Base-by-base conservation (phyloP, 2,113 vertebrate species). In the Prochilodus magdalenae region DNA sequence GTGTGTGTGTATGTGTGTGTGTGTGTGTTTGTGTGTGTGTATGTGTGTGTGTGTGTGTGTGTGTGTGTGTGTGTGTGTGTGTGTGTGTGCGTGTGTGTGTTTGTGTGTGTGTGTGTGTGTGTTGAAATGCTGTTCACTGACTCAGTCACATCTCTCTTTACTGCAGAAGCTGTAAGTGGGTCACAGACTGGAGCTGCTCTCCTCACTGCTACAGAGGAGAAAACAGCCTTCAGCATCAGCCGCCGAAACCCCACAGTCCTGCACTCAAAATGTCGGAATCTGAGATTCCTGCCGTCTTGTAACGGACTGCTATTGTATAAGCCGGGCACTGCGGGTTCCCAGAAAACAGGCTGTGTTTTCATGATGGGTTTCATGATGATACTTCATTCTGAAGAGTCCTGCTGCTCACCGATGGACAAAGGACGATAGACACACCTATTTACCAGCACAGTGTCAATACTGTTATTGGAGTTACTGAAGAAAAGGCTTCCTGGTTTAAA, bases 131-230 rank as follows among this genome's bases (percentile, higher is more conserved):
- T 79, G 36, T 71, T 60, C 40, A 47, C 20, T 30, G 36, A 49
- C 36, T 73, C 33, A 70, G 36, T 40, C 66, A 70, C 36, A 44
- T 44, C 66, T 70, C 66, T 66, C 63, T 53, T n/a, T 79, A 22
- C 55, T 62, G 67, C 69, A 51, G 55, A 62, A 55, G 26, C 20
- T 62, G 18, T 63, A 80, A 80, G 78, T 80, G 78, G 78, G 78
- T 80, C 78, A 80, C 57, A 80, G 69, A 73, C 40, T 40, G 36
- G 65, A 70, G 65, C 77, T 15, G 53, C 77, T 53, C 66, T 27
- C 57, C 77, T 30, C 57, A 55, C 29, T 57, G 36, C 49, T 66
- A 53, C 49, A 59, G 53, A 57, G 14, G 20, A 29, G 33, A 65
- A 77, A 33, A 60, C 18, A 60, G 75, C 47, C 47, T 47, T 60